Percentiles rank a stretch among this genome's conserved stretches.
These are phyloP conservation scores for Nilaparvata lugens DNA, from an alignment of 1,140 invertebrate species.

Conservation along the genomic window DNA sequence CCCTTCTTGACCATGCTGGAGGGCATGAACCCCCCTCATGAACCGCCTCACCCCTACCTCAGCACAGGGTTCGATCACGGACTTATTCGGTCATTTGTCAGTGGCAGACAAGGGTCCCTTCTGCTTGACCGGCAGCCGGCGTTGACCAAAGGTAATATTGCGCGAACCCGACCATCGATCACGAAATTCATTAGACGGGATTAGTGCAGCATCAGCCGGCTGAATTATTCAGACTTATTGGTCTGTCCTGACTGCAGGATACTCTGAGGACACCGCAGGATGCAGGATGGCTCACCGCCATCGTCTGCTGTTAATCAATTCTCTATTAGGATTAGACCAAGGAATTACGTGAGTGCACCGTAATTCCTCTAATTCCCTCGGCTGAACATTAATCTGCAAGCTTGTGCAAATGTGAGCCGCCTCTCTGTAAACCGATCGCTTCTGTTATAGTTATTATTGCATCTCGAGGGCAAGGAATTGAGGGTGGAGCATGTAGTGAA, in stretches of 20 bases:
- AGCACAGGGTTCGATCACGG: too few relatives aligned
- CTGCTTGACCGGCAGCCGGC: too few relatives aligned
- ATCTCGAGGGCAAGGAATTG: too few relatives aligned
- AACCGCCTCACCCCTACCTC: too few relatives aligned
- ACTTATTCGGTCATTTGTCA: too few relatives aligned
- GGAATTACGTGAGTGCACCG: not conserved
- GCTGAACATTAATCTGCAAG: not conserved
- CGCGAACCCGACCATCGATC: not conserved
- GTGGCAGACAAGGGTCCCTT: too few relatives aligned
- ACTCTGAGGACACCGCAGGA: not conserved
- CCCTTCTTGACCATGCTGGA: too few relatives aligned
- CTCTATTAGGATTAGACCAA: slow-evolving; percentile 4
- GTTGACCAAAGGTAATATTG: not conserved
- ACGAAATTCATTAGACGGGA: slow-evolving; percentile 2
- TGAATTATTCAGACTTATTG: slow-evolving; percentile 5
- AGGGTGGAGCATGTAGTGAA: too few relatives aligned
- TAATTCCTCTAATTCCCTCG: not conserved
- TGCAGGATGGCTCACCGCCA: not conserved
- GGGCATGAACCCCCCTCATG: too few relatives aligned
- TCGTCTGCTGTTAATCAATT: slow-evolving; percentile 1
- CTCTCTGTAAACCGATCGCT: too few relatives aligned
- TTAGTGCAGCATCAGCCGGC: not conserved
- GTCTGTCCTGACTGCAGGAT: not conserved
- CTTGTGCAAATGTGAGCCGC: too few relatives aligned
- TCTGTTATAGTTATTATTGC: too few relatives aligned